These are phyloP conservation scores for Elymnias hypermnestra DNA, from an alignment of 1,140 invertebrate genomes.

Conservation along the genomic window DNA sequence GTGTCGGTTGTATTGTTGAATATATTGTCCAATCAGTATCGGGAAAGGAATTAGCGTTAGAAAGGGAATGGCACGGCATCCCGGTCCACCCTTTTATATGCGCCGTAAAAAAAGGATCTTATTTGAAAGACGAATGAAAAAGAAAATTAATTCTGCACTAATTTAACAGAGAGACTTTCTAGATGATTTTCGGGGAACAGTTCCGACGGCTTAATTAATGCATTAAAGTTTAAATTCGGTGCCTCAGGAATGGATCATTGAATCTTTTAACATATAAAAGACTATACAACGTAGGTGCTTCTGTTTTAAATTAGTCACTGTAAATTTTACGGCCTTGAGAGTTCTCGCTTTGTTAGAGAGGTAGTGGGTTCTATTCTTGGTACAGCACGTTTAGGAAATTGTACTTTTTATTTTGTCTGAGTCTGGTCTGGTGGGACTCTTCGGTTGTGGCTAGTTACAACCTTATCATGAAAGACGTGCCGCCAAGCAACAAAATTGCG, in stretches of 20 bases:
- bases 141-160: constrained; percentile 68
- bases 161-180: constrained; percentile 62
- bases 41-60: constrained; percentile 63
- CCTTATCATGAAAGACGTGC: no score
- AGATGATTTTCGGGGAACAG: constrained; percentile 59
- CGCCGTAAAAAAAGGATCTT: constrained; percentile 61
- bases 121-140: constrained; percentile 72
- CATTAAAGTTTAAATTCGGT: constrained; percentile 53
- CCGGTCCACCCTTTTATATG: constrained; percentile 65
- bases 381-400: no score
- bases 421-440: no score
- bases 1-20: constrained; percentile 67
- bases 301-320: no score
- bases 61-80: constrained; percentile 51
- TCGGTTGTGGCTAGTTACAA: no score
- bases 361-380: no score
- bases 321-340: no score
- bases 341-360: no score
- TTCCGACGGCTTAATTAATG: constrained; percentile 58
- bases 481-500: no score
- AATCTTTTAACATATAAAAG: no score
- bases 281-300: no score
- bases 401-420: no score
- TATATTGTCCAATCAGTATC: constrained; percentile 74
- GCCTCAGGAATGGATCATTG: constrained; percentile 31